Evolutionary conservation across 2,113 vertebrate species (phyloP).

Genomic region (Oreochromis aureus): DNA sequence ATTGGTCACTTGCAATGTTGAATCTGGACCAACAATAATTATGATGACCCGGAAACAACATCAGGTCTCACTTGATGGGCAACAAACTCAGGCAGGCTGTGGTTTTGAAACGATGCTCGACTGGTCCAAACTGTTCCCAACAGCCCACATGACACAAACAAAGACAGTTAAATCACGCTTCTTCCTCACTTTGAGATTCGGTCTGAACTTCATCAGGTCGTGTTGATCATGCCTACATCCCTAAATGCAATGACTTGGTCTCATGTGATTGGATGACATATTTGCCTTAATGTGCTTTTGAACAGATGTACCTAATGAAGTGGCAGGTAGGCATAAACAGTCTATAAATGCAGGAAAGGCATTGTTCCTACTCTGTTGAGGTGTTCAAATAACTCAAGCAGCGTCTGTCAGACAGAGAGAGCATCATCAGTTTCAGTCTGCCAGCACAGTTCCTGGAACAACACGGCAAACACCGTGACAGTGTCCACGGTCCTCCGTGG

Average conservation of each 20-base stretch:
- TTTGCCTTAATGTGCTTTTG: background rate
- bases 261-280: background rate
- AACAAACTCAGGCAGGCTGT: background rate
- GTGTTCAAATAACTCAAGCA: background rate
- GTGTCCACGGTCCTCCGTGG: background rate
- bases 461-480: background rate
- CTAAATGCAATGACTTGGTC: background rate
- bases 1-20: background rate
- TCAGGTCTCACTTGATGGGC: background rate
- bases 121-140: background rate
- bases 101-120: accelerated
- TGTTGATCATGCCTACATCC: background rate
- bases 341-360: background rate
- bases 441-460: background rate
- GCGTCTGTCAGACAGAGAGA: background rate
- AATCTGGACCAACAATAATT: background rate
- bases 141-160: background rate
- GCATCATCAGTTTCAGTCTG: background rate
- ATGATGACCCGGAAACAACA: background rate
- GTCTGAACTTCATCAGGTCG: background rate
- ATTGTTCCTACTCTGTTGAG: background rate
- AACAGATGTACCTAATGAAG: background rate
- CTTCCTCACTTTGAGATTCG: background rate
- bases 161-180: background rate
- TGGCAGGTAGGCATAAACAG: background rate